These are phyloP conservation scores for Scytalopus superciliaris DNA, from an alignment of 2,113 vertebrate species.

Conservation along the genomic window DNA sequence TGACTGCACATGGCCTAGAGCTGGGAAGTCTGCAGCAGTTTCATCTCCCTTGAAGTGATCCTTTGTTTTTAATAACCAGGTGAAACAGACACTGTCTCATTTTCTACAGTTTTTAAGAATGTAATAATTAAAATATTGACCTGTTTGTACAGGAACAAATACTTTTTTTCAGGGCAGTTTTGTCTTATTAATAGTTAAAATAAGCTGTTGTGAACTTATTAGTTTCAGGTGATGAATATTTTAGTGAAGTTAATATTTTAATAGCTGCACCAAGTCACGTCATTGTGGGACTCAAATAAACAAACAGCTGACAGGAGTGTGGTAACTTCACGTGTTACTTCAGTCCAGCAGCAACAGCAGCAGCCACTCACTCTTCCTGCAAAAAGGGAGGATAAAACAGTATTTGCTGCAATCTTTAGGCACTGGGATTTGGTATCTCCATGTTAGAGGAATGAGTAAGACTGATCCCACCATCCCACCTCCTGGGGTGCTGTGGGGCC, in stretches of 20 bases:
- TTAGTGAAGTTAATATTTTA: conserved; percentile 47
- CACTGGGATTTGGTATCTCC: background rate
- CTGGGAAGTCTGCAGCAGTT: background rate
- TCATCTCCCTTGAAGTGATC: background rate
- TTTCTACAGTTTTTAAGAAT: background rate
- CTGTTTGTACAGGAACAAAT: background rate
- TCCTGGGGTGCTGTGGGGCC: background rate
- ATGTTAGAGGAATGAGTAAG: background rate
- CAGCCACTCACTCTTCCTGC: background rate
- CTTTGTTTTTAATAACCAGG: background rate
- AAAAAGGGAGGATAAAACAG: no score
- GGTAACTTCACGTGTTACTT: background rate
- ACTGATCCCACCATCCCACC: background rate
- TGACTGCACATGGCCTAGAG: accelerated
- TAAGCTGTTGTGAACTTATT: background rate
- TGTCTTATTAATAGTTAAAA: conserved; percentile 26
- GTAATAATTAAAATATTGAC: background rate
- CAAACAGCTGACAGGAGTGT: background rate
- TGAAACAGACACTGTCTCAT: background rate
- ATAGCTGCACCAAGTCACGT: background rate
- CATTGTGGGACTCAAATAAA: background rate
- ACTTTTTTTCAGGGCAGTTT: background rate
- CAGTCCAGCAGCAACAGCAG: background rate
- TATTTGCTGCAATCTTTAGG: background rate
- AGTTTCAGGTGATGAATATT: conserved; percentile 31